Base-by-base conservation (phyloP, 1,140 invertebrate species). In the Stenopsyche tienmushanensis region DNA sequence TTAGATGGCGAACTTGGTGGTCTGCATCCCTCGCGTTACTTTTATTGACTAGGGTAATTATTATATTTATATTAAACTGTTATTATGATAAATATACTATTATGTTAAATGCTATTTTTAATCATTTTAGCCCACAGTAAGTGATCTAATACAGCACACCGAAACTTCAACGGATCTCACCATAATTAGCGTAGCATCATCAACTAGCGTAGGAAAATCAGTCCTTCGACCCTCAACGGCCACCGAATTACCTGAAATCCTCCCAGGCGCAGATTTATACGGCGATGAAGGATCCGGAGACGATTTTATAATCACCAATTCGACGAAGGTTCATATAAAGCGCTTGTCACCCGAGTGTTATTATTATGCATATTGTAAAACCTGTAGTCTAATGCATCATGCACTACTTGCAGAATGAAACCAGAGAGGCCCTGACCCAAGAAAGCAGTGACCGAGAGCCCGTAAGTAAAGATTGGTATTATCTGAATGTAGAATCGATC, bases 371-470 rank as follows among this genome's bases (percentile, higher is more conserved):
- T n/a, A n/a, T n/a, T n/a, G n/a, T n/a, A n/a, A n/a, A n/a, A n/a
- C n/a, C n/a, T n/a, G n/a, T n/a, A n/a, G n/a, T n/a, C 8, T 42
- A 49, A 49, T 23, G 21, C 17, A 18, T 23, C 39, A 42, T 24
- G 39, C 50, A 53, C 50, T 53, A 53, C 62, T 76, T 78, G 42
- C 73, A 82, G 73, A 88, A 88, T 74, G 84, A 87, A 71, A 86
- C 85, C 1, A 80, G 84, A 74, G 86, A 88, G 71, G 81, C 84
- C 3, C 77, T 88, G 18, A 83, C 83, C 39, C 83, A 85, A 64
- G 86, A 88, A 67, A 85, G 86, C 44, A 87, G 84, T 72, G 84
- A 88, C 74, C 85, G 87, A 72, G 85, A 87, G 72, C 82, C 86
- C 53, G 86, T 88, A 74, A 85, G 85, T 82, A 9, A 23, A 57